A percentile compares a stretch with the other conserved stretches of the same genome.
Evolutionary conservation across 30 jellyfish, hydroid and myxozoan genomes (phyloP).

Genomic region (Cassiopea andromeda): DNA sequence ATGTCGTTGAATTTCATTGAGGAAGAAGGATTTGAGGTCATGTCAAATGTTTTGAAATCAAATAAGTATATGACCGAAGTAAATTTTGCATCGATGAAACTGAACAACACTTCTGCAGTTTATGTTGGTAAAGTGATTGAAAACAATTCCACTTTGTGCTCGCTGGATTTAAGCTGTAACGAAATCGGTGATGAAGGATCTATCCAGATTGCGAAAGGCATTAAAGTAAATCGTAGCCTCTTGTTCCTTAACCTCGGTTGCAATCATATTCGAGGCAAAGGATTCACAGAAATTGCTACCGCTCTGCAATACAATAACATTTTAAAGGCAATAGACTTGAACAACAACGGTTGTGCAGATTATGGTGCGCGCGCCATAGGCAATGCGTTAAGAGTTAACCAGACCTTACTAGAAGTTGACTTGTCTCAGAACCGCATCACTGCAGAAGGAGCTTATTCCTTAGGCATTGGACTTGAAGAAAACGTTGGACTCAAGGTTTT

Average conservation of each 20-base stretch:
- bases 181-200: constrained; percentile 59
- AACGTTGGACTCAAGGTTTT: constrained; percentile 46
- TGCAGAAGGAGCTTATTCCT: constrained; percentile 54
- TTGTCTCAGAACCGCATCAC: constrained; percentile 61
- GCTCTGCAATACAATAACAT: constrained; percentile 31
- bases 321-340: constrained; percentile 40
- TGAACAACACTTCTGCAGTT: constrained; percentile 16
- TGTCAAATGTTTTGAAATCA: constrained; percentile 18
- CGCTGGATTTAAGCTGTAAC: constrained; percentile 54
- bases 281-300: constrained; percentile 37
- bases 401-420: constrained; percentile 45
- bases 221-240: constrained; percentile 27
- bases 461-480: constrained; percentile 70
- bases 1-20: constrained; percentile 56
- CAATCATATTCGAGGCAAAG: constrained; percentile 53
- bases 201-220: constrained; percentile 46
- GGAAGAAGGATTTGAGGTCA: constrained; percentile 36
- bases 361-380: constrained; percentile 69
- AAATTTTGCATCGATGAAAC: constrained; percentile 45
- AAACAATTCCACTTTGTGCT: constrained; percentile 40
- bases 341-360: constrained; percentile 71
- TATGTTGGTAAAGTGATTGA: constrained; percentile 30
- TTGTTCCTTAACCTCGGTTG: constrained; percentile 45
- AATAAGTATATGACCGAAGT: constrained; percentile 40
- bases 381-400: constrained; percentile 43